Conservation (phyloP, 2,113 vertebrate genomes). For the Protobothrops mucrosquamatus region DNA sequence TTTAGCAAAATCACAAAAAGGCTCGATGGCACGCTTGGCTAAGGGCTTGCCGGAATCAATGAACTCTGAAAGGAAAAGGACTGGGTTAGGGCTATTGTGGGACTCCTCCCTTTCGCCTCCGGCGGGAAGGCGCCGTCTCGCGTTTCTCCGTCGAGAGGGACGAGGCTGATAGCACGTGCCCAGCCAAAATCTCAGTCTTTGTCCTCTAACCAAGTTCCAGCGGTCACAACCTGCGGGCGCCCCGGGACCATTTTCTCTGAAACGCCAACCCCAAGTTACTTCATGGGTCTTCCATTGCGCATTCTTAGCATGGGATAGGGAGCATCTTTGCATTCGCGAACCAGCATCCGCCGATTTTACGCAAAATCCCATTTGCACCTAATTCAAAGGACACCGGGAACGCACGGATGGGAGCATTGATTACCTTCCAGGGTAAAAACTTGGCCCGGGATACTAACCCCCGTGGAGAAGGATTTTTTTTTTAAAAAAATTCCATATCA, state of each 20-base stretch:
- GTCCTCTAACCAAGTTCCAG: not conserved
- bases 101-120: not conserved
- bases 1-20: not conserved
- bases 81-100: too few species aligned
- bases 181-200: not conserved
- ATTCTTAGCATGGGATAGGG: not conserved
- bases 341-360: not conserved
- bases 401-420: not conserved
- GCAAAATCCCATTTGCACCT: not conserved
- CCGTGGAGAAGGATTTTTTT: not conserved
- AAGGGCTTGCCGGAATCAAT: not conserved
- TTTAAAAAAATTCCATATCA: not conserved
- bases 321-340: not conserved
- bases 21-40: not conserved
- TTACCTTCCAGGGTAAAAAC: not conserved
- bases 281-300: not conserved
- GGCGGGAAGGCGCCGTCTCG: not conserved
- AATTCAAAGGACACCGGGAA: not conserved
- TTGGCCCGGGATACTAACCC: not conserved
- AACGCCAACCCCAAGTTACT: not conserved
- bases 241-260: not conserved
- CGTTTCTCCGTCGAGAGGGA: not conserved
- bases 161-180: not conserved
- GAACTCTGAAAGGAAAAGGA: not conserved
- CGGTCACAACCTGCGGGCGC: not conserved